Evolutionary conservation across 2,888 invertebrate genomes (phyloP).

Genomic region (Amblyteles armatorius): DNA sequence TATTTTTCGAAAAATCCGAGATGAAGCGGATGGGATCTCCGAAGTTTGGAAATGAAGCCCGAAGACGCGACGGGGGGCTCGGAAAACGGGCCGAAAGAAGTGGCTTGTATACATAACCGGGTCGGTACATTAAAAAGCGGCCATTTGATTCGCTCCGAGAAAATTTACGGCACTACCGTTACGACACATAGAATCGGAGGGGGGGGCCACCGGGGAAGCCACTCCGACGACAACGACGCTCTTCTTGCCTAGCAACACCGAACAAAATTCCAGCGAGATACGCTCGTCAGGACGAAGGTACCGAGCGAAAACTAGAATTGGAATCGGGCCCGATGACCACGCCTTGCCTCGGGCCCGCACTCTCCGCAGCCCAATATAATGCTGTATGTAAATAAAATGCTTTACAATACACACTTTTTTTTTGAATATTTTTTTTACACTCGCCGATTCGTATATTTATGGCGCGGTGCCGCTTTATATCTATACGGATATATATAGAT

Average conservation of each 20-base stretch:
- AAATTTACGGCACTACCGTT: constrained; percentile 62
- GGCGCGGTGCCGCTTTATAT: no score
- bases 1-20: constrained; percentile 1
- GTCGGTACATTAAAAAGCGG: constrained; percentile 48
- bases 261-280: constrained; percentile 53
- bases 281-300: constrained; percentile 60
- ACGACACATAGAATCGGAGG: constrained; percentile 26
- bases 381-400: no score
- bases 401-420: neutral
- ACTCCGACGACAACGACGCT: constrained; percentile 41
- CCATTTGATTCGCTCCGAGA: constrained; percentile 59
- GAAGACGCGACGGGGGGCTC: constrained; percentile 19
- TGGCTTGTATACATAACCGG: constrained; percentile 27
- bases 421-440: no score
- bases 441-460: no score
- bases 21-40: constrained; percentile 39
- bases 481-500: no score
- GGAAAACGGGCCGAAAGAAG: constrained; percentile 40
- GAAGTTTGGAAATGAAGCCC: constrained; percentile 30
- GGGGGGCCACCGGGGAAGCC: neutral
- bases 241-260: constrained; percentile 65
- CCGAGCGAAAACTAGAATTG: constrained; percentile 35
- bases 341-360: constrained; percentile 21
- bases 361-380: constrained; percentile 7
- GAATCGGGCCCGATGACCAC: constrained; percentile 27